Percentiles rank a stretch among this genome's conserved stretches.
These are phyloP conservation scores for Ondatra zibethicus DNA, from an alignment of 2,113 vertebrate genomes.

Conservation along the genomic window DNA sequence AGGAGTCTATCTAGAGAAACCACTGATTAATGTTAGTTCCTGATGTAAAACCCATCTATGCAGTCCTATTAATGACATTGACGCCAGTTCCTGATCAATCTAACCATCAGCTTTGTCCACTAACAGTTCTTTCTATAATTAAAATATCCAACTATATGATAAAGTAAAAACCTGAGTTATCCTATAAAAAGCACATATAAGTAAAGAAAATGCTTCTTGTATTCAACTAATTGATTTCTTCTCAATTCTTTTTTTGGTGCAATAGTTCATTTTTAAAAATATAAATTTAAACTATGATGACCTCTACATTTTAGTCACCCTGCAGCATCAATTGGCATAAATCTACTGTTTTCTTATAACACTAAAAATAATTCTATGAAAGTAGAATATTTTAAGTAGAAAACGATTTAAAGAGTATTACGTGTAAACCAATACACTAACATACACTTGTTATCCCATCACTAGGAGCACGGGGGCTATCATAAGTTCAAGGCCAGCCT, in stretches of 20 bases:
- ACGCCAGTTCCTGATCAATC: background rate
- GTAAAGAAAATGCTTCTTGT: background rate
- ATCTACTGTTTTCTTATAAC: background rate
- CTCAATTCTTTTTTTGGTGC: background rate
- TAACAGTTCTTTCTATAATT: background rate
- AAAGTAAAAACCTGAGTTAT: conserved; percentile 21
- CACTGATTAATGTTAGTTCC: background rate
- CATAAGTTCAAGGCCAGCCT: background rate
- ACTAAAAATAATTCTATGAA: background rate
- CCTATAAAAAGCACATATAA: background rate
- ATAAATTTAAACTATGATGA: conserved; percentile 13
- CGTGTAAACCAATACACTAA: background rate
- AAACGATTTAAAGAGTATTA: background rate
- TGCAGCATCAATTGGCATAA: background rate
- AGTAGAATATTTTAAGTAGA: background rate
- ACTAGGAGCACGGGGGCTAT: background rate
- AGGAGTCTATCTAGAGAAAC: background rate
- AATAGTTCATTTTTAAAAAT: conserved; percentile 5
- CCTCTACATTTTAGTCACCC: background rate
- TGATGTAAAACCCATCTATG: background rate
- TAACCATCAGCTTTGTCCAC: background rate
- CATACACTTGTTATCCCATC: background rate
- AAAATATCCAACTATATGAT: background rate
- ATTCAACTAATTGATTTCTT: background rate
- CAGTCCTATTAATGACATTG: background rate